These are phyloP conservation scores for Hydractinia echinata DNA, from an alignment of 30 jellyfish, hydroid and myxozoan genomes.

Conservation along the genomic window DNA sequence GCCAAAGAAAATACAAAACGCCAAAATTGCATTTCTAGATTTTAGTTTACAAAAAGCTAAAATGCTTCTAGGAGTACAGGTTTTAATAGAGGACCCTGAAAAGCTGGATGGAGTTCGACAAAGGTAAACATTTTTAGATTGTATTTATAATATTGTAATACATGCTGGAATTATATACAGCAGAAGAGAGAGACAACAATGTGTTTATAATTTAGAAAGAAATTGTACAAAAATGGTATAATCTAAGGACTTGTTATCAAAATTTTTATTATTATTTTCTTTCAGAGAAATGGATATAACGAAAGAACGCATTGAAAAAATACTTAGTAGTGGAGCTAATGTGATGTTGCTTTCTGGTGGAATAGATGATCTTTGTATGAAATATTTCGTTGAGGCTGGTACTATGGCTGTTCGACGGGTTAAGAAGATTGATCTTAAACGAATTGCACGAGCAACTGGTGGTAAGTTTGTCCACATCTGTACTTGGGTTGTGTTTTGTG, in stretches of 20 bases:
- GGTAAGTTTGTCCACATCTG: constrained; percentile 42
- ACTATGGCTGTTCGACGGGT: constrained; percentile 99
- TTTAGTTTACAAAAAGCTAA: constrained; percentile 90
- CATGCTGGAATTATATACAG: background rate
- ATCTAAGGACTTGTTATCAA: no score
- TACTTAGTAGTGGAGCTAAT: constrained; percentile 95
- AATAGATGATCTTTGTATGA: constrained; percentile 96
- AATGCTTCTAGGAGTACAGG: constrained; percentile 95
- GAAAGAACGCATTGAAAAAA: constrained; percentile 85
- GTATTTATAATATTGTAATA: no score
- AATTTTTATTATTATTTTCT: background rate
- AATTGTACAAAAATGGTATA: no score
- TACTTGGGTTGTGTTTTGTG: no score
- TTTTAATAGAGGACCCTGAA: constrained; percentile 84
- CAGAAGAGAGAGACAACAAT: no score
- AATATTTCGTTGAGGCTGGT: constrained; percentile 96
- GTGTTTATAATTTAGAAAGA: no score
- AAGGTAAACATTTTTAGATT: constrained; percentile 37
- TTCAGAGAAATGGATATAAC: constrained; percentile 84
- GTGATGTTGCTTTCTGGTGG: constrained; percentile 97
- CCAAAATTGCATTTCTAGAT: constrained; percentile 91
- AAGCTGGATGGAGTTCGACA: constrained; percentile 87
- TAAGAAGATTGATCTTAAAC: constrained; percentile 79
- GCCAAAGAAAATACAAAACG: constrained; percentile 85
- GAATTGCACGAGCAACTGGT: constrained; percentile 96